Base-by-base conservation (phyloP, 2,888 invertebrate genomes). In the Tiphia femorata region DNA sequence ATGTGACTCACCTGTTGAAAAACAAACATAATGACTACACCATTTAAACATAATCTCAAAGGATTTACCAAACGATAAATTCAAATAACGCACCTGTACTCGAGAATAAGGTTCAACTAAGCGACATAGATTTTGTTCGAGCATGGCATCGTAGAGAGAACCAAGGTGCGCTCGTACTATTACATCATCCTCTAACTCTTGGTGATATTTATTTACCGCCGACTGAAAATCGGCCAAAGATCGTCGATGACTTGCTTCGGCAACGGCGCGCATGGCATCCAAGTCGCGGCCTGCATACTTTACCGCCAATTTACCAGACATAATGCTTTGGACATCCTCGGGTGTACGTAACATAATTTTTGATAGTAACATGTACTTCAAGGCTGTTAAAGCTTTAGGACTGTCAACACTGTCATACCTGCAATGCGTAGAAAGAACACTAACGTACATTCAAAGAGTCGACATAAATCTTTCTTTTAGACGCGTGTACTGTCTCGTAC, bases 21-120 rank as follows among this genome's bases (percentile, higher is more conserved):
- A 30, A 16, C 35, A 40, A 58, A 38, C 42, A 50, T 6, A 55
- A 42, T 27, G 8, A 47, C 12, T 20, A 8, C n/a, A n/a, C 1
- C 8, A 27, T 23, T n/a, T 48, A 12, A 30, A 30, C 23, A 14
- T n/a, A 23, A 23, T n/a, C 4, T 19, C 14, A 33, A 1, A 2
- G 1, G 17, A 25, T n/a, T n/a, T n/a, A n/a, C n/a, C n/a, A n/a
- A n/a, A n/a, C n/a, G n/a, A n/a, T n/a, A n/a, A n/a, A 12, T n/a
- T 2, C n/a, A 3, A n/a, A 25, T 2, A 30, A 49, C 30, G 52
- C 72, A 82, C 89, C 89, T 99, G 95, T 1, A 99, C 98, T 76
- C 95, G 88, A 70, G 97, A 97, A 84, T 98, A 99, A 1, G 99
- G 99, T 85, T 99, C 99, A 64, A 99, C 98, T 74, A 99, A 95